Conservation (phyloP, 1,140 invertebrate genomes). For the Pinna nobilis region DNA sequence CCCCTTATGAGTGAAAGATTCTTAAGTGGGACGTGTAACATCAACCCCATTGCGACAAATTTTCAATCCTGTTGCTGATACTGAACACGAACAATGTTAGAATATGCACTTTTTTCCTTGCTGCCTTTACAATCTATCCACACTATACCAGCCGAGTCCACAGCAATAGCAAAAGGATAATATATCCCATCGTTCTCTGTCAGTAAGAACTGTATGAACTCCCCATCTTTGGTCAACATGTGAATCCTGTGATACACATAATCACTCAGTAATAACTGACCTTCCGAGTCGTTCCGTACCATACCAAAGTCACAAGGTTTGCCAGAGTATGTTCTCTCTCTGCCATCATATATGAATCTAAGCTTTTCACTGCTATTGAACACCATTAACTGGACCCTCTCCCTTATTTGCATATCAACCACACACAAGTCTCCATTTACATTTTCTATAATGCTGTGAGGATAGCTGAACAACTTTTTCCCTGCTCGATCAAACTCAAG, state of each 20-base stretch:
- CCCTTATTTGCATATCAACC: neutral
- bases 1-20: too few relatives aligned
- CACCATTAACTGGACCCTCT: conserved; percentile 2
- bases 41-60: too few relatives aligned
- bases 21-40: too few relatives aligned
- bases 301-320: conserved; percentile 15
- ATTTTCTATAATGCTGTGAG: conserved; percentile 17
- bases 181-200: neutral
- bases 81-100: too few relatives aligned
- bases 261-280: neutral
- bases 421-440: conserved; percentile 19
- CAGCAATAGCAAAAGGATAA: conserved; percentile 8
- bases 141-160: neutral
- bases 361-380: neutral
- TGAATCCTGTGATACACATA: conserved; percentile 20
- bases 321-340: neutral
- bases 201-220: conserved; percentile 12
- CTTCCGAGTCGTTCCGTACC: conserved; percentile 3
- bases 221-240: conserved; percentile 6
- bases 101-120: too few relatives aligned
- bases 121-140: conserved; percentile 19
- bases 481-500: conserved; percentile 1
- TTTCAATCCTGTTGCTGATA: too few relatives aligned
- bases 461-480: conserved; percentile 17
- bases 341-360: conserved; percentile 8